Evolutionary conservation across 64 coral and sea anemone species (phyloP).

Genomic region (Astreopora myriophthalma): DNA sequence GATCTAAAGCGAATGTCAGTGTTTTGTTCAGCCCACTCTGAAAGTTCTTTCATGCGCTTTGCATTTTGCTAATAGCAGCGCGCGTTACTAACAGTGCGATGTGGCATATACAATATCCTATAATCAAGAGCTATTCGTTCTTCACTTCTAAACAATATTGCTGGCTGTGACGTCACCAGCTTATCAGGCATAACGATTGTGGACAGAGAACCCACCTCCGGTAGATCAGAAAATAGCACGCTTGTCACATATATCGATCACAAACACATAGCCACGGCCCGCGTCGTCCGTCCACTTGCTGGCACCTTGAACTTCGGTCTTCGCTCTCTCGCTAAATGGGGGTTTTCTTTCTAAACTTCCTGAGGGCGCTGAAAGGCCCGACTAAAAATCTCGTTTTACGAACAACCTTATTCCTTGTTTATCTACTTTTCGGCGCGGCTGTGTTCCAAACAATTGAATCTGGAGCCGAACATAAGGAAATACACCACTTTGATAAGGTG

Average conservation of each 20-base stretch:
- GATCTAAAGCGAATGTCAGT: background rate
- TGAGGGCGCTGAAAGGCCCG: constrained; percentile 85
- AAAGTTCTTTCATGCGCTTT: background rate
- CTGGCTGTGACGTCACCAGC: constrained; percentile 82
- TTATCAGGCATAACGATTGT: constrained; percentile 89
- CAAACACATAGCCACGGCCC: constrained; percentile 4
- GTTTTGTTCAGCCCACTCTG: background rate
- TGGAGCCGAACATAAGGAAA: constrained; percentile 82
- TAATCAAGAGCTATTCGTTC: constrained; percentile 88
- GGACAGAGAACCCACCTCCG: constrained; percentile 79
- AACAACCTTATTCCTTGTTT: constrained; percentile 90
- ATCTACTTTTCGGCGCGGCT: constrained; percentile 88
- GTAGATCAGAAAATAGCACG: constrained; percentile 64
- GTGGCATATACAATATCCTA: constrained; percentile 61
- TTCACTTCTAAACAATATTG: constrained; percentile 68
- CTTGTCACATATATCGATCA: constrained; percentile 52
- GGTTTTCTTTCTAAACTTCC: constrained; percentile 96
- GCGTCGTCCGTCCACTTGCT: background rate
- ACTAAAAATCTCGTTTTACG: constrained; percentile 87
- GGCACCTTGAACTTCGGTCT: constrained; percentile 17
- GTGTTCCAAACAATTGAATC: constrained; percentile 97
- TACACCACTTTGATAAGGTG: constrained; percentile 75
- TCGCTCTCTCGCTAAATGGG: constrained; percentile 76
- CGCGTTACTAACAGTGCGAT: constrained; percentile 5
- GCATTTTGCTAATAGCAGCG: background rate